Evolutionary conservation across 2,797 vertebrate species (phyloP), one percentile per base, ranked within the genome.

Genomic region (Aeoliscus strigatus): DNA sequence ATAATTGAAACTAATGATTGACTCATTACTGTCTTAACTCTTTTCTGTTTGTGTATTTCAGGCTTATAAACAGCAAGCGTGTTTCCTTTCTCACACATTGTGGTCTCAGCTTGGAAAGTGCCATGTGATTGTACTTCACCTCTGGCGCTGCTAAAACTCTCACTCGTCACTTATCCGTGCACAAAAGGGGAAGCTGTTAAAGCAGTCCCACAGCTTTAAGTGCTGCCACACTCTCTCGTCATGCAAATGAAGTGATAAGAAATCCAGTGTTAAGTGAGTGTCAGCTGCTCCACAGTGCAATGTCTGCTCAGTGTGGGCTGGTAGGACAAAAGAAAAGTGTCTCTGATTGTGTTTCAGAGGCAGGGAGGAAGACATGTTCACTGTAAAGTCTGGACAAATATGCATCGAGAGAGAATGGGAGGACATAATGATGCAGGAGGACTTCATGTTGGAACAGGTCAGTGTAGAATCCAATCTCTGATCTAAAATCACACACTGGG

Each of bases 161-260:
- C 25, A 35, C 45, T 34, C 50, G 43, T 42, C 51, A 57, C 53
- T 32, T 59, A 38, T 66, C 32, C n/a, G 46, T 15, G 3, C 31
- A 11, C 40, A 27, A 53, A 67, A 66, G 28, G 14, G 36, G 40
- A 62, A 49, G 24, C 62, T 65, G 67, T 60, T 74, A 53, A 65
- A 70, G 39, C 38, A 32, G 60, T 75, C 70, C 40, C 63, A 40
- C 48, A 24, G 38, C 12, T 43, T 41, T 36, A 54, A 70, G 57
- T 61, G 60, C 18, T 21, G 51, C 39, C 36, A 65, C 62, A 70
- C 52, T 64, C 48, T 37, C 39, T 46, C 47, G 58, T 32, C 23
- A 41, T 42, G 69, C 56, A 80, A 73, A 81, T 70, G 13, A 75
- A 75, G 63, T 63, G 72, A 51, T 51, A 69, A 62, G 52, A 76